Percentiles rank a stretch among this genome's conserved stretches.
These are phyloP conservation scores for Drosophila testacea DNA, from an alignment of 2,888 invertebrate species.

Conservation along the genomic window DNA sequence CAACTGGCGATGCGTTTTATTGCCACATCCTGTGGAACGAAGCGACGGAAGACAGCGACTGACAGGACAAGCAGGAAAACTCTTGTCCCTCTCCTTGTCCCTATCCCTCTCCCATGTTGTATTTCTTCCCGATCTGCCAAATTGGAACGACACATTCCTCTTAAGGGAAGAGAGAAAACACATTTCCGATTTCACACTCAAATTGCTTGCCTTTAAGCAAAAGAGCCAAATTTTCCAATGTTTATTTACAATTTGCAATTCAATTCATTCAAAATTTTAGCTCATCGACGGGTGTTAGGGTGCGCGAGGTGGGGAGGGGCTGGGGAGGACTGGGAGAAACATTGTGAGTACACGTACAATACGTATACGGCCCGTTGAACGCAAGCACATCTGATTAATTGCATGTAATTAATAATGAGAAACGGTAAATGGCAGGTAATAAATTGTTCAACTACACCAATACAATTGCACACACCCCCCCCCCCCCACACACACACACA, in stretches of 20 bases:
- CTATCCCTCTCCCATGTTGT: not conserved
- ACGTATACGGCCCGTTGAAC: slow-evolving; percentile 75
- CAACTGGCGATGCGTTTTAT: slow-evolving; percentile 71
- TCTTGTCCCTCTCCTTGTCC: not conserved
- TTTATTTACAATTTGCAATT: slow-evolving; percentile 75
- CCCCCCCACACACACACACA: slow-evolving; percentile 5
- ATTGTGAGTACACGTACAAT: slow-evolving; percentile 18
- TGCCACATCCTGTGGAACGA: slow-evolving; percentile 64
- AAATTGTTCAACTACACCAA: slow-evolving; percentile 59
- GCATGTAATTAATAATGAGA: slow-evolving; percentile 77
- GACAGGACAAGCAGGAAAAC: slow-evolving; percentile 33
- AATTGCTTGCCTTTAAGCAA: slow-evolving; percentile 44
- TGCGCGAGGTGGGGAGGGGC: not conserved
- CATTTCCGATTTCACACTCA: slow-evolving; percentile 77
- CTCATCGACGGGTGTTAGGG: not conserved
- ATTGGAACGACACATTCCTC: slow-evolving; percentile 31
- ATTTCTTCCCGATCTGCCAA: not conserved
- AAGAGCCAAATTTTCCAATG: slow-evolving; percentile 51
- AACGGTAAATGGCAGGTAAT: slow-evolving; percentile 80
- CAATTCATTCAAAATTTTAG: slow-evolving; percentile 69
- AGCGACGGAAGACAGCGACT: slow-evolving; percentile 17
- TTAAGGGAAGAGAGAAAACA: slow-evolving; percentile 14
- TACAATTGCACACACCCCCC: slow-evolving; percentile 19
- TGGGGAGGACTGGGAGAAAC: not conserved
- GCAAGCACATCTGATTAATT: slow-evolving; percentile 76